These are phyloP conservation scores for Bathybates hornii DNA, from an alignment of 2,113 vertebrate genomes.

Conservation along the genomic window DNA sequence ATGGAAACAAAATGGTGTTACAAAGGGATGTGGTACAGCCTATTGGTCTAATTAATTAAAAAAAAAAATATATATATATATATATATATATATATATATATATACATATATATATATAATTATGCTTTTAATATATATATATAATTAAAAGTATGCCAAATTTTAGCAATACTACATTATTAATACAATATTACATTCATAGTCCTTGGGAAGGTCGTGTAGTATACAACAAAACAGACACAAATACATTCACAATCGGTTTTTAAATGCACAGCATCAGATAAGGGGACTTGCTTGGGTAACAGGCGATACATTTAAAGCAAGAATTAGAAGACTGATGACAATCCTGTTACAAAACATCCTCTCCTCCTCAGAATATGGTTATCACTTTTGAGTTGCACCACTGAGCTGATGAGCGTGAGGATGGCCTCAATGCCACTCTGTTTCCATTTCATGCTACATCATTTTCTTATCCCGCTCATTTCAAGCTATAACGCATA, in stretches of 20 bases:
- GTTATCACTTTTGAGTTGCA: not conserved
- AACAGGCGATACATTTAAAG: not conserved
- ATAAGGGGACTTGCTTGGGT: not conserved
- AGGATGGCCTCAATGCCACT: not conserved
- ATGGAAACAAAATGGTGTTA: too few relatives aligned
- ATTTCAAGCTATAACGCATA: not conserved
- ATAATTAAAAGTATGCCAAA: not conserved
- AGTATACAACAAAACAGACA: not conserved
- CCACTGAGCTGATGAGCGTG: not conserved
- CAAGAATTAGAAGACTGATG: not conserved
- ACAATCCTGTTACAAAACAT: not conserved
- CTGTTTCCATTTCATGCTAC: not conserved
- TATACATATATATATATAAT: not conserved
- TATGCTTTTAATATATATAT: not conserved
- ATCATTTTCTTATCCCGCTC: not conserved
- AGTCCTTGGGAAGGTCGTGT: not conserved
- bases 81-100: not conserved
- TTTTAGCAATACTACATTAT: not conserved
- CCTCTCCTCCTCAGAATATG: not conserved
- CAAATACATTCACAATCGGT: not conserved
- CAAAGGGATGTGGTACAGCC: too few relatives aligned
- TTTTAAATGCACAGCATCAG: not conserved
- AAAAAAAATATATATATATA: too few relatives aligned
- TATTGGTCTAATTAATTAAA: too few relatives aligned
- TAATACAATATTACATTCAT: not conserved